Evolutionary conservation across 30 jellyfish, hydroid and myxozoan species (phyloP).

Genomic region (Cassiopea andromeda): DNA sequence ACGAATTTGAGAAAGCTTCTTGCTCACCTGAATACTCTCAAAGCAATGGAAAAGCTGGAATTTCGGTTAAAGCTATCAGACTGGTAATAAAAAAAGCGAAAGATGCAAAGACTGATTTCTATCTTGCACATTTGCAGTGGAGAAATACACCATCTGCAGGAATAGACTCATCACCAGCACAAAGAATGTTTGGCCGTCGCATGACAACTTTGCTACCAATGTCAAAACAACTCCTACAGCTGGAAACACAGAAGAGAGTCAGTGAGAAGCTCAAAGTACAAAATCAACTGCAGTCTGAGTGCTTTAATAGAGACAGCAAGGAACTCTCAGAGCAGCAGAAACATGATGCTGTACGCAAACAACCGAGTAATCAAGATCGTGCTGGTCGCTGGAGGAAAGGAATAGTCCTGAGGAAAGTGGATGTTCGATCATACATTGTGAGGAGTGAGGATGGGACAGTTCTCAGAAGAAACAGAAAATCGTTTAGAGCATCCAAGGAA

Average conservation of each 20-base stretch:
- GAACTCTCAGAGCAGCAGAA: slow-evolving; percentile 20
- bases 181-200: slow-evolving; percentile 49
- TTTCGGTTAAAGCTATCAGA: slow-evolving; percentile 25
- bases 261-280: background rate
- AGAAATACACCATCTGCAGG: slow-evolving; percentile 49
- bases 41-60: slow-evolving; percentile 37
- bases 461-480: slow-evolving; percentile 14
- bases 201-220: slow-evolving; percentile 56
- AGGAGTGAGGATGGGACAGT: slow-evolving; percentile 32
- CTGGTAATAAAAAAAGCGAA: background rate
- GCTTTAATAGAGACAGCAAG: slow-evolving; percentile 24
- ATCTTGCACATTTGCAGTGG: slow-evolving; percentile 34
- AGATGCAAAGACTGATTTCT: slow-evolving; percentile 8
- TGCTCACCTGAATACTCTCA: slow-evolving; percentile 55
- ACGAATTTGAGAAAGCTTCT: slow-evolving; percentile 17
- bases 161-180: slow-evolving; percentile 31
- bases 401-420: slow-evolving; percentile 12
- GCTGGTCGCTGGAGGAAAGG: slow-evolving; percentile 54
- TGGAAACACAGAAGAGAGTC: slow-evolving; percentile 12
- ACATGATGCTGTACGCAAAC: slow-evolving; percentile 32
- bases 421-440: slow-evolving; percentile 36
- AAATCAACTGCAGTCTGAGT: slow-evolving; percentile 30
- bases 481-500: background rate
- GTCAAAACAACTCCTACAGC: slow-evolving; percentile 19
- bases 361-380: slow-evolving; percentile 21